Conservation (phyloP, 2,113 vertebrate species). For the Fulica atra region DNA sequence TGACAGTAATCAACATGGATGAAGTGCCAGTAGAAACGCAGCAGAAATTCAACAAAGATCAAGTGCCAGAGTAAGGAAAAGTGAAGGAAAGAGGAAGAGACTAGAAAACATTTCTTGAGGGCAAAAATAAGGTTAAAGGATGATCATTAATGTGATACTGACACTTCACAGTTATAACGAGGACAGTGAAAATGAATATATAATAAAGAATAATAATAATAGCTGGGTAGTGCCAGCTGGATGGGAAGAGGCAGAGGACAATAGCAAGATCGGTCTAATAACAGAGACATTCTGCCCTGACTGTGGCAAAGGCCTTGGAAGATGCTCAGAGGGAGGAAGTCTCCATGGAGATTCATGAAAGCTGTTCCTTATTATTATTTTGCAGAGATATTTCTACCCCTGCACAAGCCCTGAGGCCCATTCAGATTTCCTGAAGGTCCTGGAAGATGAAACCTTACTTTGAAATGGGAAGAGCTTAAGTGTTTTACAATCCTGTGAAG, state of each 20-base stretch:
- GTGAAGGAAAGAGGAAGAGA: background rate
- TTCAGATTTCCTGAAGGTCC: background rate
- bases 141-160: background rate
- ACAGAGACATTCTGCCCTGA: background rate
- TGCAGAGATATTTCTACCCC: background rate
- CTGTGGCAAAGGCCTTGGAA: constrained; percentile 6
- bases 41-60: background rate
- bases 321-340: background rate
- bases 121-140: background rate
- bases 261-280: background rate
- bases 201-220: background rate
- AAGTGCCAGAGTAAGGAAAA: background rate
- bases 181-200: background rate
- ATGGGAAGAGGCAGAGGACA: background rate
- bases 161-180: background rate
- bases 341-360: constrained; percentile 12
- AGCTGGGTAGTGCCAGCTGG: background rate
- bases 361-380: background rate
- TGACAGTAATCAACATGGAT: background rate
- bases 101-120: background rate
- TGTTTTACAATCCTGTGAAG: background rate
- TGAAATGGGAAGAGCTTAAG: background rate
- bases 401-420: background rate
- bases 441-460: background rate
- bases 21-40: background rate